Conservation (phyloP, 2,888 invertebrate genomes). For the Psococerastis gibbosa region DNA sequence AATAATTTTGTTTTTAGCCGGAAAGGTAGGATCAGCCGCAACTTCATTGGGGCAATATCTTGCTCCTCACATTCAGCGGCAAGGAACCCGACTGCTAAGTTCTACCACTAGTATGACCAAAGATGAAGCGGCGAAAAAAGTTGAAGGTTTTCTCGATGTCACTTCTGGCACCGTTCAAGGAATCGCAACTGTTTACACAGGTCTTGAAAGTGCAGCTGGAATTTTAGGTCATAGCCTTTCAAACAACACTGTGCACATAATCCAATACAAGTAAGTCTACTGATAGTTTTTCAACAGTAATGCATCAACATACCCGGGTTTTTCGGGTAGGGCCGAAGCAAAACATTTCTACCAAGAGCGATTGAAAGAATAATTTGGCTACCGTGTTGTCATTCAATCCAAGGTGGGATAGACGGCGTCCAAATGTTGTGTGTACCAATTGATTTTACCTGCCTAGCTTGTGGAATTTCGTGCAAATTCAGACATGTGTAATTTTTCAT, state of each 20-base stretch:
- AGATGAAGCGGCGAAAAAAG: conserved; percentile 32
- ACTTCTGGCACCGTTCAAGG: conserved; percentile 53
- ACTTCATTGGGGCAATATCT: conserved; percentile 41
- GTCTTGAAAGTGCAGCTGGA: conserved; percentile 48
- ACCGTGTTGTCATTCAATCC: too few species aligned
- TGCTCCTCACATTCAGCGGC: conserved; percentile 46
- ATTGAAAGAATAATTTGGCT: too few species aligned
- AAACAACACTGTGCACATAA: conserved; percentile 52
- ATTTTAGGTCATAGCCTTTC: conserved; percentile 42
- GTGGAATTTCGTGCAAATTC: too few species aligned
- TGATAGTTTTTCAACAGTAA: too few species aligned
- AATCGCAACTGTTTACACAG: conserved; percentile 46
- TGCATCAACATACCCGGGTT: conserved; percentile 1
- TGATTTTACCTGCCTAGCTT: too few species aligned
- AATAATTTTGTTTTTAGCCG: conserved; percentile 29
- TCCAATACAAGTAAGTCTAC: conserved; percentile 48
- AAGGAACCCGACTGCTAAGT: conserved; percentile 38
- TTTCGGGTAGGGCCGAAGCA: too few species aligned
- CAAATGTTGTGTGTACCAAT: too few species aligned
- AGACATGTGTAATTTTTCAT: too few species aligned
- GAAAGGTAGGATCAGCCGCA: conserved; percentile 44
- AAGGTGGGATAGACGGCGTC: too few species aligned
- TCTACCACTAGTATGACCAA: conserved; percentile 34
- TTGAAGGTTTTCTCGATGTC: conserved; percentile 40
- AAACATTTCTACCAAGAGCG: too few species aligned